These are phyloP conservation scores for Calephelis nemesis DNA, from an alignment of 1,140 invertebrate genomes.

Conservation along the genomic window DNA sequence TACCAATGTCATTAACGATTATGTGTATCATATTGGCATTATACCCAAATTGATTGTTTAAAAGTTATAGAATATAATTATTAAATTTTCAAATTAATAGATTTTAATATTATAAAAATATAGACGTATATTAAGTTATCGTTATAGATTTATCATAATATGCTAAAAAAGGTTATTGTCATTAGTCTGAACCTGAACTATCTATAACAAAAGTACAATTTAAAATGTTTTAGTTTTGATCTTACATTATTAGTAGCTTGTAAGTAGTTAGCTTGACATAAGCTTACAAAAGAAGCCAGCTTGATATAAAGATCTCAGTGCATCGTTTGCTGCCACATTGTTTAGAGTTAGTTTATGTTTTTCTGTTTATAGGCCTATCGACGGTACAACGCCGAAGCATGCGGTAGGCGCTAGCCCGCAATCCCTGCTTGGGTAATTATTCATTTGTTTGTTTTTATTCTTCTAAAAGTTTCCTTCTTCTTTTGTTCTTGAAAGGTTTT, in stretches of 20 bases:
- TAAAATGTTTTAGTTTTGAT: not conserved
- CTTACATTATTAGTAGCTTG: not conserved
- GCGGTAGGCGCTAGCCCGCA: constrained; percentile 76
- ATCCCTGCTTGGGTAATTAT: constrained; percentile 79
- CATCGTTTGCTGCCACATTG: constrained; percentile 42
- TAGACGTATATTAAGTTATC: too few relatives aligned
- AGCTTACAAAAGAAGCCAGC: constrained; percentile 13
- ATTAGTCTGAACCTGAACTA: too few relatives aligned
- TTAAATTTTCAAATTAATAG: too few relatives aligned
- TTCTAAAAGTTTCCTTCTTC: not conserved
- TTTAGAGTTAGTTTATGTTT: constrained; percentile 70
- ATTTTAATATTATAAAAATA: too few relatives aligned
- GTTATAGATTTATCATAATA: too few relatives aligned
- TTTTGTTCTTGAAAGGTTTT: not conserved
- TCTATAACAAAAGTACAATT: not conserved
- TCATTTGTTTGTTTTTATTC: constrained; percentile 42
- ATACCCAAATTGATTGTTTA: too few relatives aligned
- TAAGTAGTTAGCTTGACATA: not conserved
- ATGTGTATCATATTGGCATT: too few relatives aligned
- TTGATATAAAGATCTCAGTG: constrained; percentile 37
- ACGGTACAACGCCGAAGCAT: constrained; percentile 74
- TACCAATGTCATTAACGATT: too few relatives aligned
- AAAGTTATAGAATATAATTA: too few relatives aligned
- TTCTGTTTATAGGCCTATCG: constrained; percentile 77
- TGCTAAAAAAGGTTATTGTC: too few relatives aligned